Percentiles rank a stretch among this genome's conserved stretches.
Evolutionary conservation across 2,113 vertebrate genomes (phyloP).

Genomic region (Centropus unirufus): DNA sequence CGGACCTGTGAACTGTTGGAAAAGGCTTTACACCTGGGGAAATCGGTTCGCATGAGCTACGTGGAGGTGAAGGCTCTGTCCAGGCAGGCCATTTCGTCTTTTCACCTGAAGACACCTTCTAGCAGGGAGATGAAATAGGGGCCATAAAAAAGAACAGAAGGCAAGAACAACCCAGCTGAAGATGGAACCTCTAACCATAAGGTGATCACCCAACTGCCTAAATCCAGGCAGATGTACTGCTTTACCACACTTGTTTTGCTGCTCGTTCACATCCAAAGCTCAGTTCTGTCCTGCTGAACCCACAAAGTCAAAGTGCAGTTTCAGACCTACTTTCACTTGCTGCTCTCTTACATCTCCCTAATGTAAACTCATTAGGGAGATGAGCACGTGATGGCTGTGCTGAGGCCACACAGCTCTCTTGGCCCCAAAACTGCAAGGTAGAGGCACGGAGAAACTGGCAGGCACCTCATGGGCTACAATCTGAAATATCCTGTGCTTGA

Average conservation of each 20-base stretch:
- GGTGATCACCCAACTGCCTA: background rate
- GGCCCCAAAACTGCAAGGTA: background rate
- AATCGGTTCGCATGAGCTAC: background rate
- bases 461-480: background rate
- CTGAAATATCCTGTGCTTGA: background rate
- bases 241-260: background rate
- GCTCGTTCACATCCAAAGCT: background rate
- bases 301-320: background rate
- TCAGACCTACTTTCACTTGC: background rate
- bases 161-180: fast-evolving
- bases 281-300: background rate
- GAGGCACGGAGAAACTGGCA: background rate
- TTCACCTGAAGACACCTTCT: background rate
- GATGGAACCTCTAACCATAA: background rate
- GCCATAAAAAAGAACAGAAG: background rate
- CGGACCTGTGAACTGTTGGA: background rate
- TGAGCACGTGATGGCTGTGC: background rate
- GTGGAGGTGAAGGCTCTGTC: background rate
- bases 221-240: background rate
- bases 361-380: background rate
- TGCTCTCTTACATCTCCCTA: background rate
- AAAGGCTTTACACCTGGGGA: background rate
- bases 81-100: background rate
- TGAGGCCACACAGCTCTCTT: background rate
- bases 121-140: background rate